These are phyloP conservation scores for Myopa testacea DNA, from an alignment of 2,888 invertebrate genomes.

Conservation along the genomic window DNA sequence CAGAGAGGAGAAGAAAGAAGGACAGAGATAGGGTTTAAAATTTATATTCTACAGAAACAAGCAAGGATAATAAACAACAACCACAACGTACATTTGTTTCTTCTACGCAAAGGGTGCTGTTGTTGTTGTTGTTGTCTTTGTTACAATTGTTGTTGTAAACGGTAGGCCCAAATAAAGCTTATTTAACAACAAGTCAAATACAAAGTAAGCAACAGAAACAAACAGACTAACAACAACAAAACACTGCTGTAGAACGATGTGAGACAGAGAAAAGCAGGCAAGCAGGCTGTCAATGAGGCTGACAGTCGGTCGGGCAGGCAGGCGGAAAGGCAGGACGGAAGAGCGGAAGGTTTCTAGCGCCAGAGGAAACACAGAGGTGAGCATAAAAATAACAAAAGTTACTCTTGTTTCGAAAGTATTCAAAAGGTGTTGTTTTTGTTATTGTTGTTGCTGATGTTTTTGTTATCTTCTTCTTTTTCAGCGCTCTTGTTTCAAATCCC, in stretches of 20 bases:
- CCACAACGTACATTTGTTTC: neutral
- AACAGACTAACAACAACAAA: neutral
- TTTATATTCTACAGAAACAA: neutral
- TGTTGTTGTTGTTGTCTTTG: slow-evolving; percentile 5
- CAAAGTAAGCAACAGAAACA: neutral
- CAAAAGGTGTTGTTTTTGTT: no score
- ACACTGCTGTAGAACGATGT: neutral
- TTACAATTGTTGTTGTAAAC: neutral
- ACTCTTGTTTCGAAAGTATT: neutral
- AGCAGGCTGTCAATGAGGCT: neutral
- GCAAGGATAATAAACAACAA: neutral
- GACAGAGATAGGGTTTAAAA: neutral
- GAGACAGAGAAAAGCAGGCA: neutral
- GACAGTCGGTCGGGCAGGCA: neutral
- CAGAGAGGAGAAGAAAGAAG: neutral
- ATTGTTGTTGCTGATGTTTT: neutral
- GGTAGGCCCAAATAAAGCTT: neutral
- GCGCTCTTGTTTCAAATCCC: neutral
- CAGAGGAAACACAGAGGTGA: slow-evolving; percentile 2
- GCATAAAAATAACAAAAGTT: neutral
- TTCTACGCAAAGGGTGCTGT: neutral
- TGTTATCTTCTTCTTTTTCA: neutral
- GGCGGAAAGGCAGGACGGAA: neutral
- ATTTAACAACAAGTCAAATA: neutral
- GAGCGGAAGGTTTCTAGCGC: neutral